Conservation (phyloP, 2,113 vertebrate genomes). For the Seriola aureovittata region DNA sequence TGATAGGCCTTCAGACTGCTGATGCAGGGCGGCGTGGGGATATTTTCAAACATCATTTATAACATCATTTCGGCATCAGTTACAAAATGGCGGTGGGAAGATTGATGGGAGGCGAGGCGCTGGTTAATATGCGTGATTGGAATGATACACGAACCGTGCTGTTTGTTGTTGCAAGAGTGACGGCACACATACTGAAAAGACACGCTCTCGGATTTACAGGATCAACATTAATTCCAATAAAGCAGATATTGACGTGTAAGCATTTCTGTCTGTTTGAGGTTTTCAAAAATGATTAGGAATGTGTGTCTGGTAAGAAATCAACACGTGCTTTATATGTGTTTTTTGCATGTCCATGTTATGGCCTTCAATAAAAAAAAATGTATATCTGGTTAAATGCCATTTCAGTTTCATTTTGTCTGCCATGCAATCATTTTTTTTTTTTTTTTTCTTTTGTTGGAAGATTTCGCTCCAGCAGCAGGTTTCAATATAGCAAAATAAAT, state of each 20-base stretch:
- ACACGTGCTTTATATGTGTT: not conserved
- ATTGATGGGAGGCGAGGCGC: slow-evolving; percentile 72
- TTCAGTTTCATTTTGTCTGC: not conserved
- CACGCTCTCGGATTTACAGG: slow-evolving; percentile 34
- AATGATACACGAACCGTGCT: slow-evolving; percentile 47
- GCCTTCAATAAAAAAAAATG: not conserved
- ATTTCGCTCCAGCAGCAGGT: not conserved
- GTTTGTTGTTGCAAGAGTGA: slow-evolving; percentile 51
- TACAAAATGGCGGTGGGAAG: slow-evolving; percentile 71
- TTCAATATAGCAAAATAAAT: no score
- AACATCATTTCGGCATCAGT: slow-evolving; percentile 75
- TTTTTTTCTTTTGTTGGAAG: not conserved
- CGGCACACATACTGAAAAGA: slow-evolving; percentile 43
- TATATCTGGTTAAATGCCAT: not conserved
- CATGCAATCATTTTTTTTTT: not conserved
- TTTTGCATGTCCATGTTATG: not conserved
- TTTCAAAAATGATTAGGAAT: slow-evolving; percentile 34
- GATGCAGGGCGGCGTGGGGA: slow-evolving; percentile 55
- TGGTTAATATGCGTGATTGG: slow-evolving; percentile 78
- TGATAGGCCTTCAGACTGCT: slow-evolving; percentile 63
- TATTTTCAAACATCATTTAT: slow-evolving; percentile 76
- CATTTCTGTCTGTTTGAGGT: slow-evolving; percentile 34
- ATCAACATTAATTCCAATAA: slow-evolving; percentile 67
- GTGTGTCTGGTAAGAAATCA: slow-evolving; percentile 5
- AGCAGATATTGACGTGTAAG: slow-evolving; percentile 50